A percentile compares a stretch with the other conserved stretches of the same genome.
Conservation (phyloP, 1,140 invertebrate species). For the Cyphomyrmex costatus region DNA sequence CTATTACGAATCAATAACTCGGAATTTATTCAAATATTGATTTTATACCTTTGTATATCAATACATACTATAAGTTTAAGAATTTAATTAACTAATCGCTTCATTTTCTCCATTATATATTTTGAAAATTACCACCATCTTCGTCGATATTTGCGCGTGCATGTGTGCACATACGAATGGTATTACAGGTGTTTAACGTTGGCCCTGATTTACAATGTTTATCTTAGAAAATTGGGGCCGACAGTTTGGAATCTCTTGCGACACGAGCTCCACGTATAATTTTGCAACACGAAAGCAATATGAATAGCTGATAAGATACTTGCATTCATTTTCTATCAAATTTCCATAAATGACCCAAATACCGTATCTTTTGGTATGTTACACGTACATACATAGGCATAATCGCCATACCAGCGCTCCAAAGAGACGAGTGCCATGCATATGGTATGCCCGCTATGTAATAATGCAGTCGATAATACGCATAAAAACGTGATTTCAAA, state of each 20-base stretch:
- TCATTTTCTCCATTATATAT: not conserved
- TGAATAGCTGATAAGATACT: constrained; percentile 56
- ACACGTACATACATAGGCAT: constrained; percentile 49
- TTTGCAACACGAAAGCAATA: constrained; percentile 45
- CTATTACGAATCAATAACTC: not conserved
- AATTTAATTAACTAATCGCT: not conserved
- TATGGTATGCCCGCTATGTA: constrained; percentile 51
- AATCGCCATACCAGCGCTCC: constrained; percentile 53
- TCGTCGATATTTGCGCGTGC: not conserved
- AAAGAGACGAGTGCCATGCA: constrained; percentile 54
- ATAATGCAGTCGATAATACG: constrained; percentile 52
- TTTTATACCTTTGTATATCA: not conserved
- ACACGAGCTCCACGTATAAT: constrained; percentile 38
- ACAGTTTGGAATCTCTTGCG: constrained; percentile 33
- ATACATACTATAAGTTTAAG: not conserved
- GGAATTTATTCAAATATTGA: not conserved
- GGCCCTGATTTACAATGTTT: constrained; percentile 26
- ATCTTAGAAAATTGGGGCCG: constrained; percentile 27
- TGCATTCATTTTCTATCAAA: constrained; percentile 56
- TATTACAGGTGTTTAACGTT: constrained; percentile 23
- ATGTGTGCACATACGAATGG: not conserved
- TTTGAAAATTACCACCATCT: not conserved
- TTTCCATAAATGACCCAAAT: constrained; percentile 62
- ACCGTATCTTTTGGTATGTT: constrained; percentile 55
- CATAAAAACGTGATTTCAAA: constrained; percentile 45